A percentile compares a stretch with the other conserved stretches of the same genome.
These are phyloP conservation scores for Dendrolimus pini DNA, from an alignment of 2,888 invertebrate genomes.

Conservation along the genomic window DNA sequence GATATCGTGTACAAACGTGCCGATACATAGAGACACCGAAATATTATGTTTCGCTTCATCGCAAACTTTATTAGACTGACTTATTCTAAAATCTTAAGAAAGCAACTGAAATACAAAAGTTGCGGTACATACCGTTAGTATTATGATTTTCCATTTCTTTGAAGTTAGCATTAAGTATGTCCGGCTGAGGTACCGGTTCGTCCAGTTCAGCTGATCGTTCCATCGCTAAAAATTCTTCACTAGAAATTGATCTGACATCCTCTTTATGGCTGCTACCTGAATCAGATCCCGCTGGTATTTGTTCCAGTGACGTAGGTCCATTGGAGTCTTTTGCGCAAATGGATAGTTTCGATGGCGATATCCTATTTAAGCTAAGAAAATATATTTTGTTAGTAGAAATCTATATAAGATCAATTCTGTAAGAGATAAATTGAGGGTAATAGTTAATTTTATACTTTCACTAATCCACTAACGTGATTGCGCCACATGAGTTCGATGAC, in stretches of 20 bases:
- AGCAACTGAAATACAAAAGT: background rate
- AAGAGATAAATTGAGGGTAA: too few relatives aligned
- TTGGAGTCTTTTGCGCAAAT: constrained; percentile 57
- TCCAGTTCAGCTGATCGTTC: constrained; percentile 62
- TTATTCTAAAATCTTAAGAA: too few relatives aligned
- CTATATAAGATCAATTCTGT: too few relatives aligned
- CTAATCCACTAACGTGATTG: too few relatives aligned
- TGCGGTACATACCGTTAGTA: constrained; percentile 30
- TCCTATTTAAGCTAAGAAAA: constrained; percentile 54
- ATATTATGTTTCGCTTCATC: too few relatives aligned
- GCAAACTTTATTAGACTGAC: too few relatives aligned
- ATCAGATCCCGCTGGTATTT: constrained; percentile 50
- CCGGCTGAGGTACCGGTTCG: constrained; percentile 36
- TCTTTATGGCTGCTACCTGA: constrained; percentile 56
- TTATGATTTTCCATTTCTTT: constrained; percentile 40
- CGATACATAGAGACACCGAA: too few relatives aligned
- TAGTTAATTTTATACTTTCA: too few relatives aligned
- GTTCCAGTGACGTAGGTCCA: constrained; percentile 41
- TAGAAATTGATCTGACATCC: constrained; percentile 54
- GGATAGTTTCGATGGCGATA: constrained; percentile 67
- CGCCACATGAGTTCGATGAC: too few relatives aligned
- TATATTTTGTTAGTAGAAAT: background rate
- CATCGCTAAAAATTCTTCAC: constrained; percentile 69
- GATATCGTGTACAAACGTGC: too few relatives aligned
- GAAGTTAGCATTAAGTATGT: constrained; percentile 23